Evolutionary conservation across 2,888 invertebrate genomes (phyloP).

Genomic region (Watsonalla binaria): DNA sequence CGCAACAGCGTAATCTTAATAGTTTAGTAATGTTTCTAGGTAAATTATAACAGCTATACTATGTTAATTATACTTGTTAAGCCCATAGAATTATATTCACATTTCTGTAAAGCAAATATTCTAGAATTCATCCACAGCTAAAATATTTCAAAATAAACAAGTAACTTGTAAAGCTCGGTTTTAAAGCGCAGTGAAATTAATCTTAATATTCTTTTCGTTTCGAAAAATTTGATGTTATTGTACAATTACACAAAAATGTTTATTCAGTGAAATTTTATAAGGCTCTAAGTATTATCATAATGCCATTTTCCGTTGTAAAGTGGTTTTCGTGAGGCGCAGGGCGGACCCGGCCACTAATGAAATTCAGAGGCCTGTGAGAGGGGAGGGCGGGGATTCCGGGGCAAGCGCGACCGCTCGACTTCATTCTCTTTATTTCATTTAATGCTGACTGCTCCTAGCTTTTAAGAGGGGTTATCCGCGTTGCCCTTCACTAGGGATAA

Average conservation of each 20-base stretch:
- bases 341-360: slow-evolving; percentile 66
- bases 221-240: slow-evolving; percentile 47
- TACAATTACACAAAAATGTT: slow-evolving; percentile 71
- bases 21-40: background rate
- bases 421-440: slow-evolving; percentile 78
- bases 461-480: slow-evolving; percentile 78
- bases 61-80: too few species aligned
- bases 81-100: too few species aligned
- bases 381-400: slow-evolving; percentile 20
- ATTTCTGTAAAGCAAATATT: too few species aligned
- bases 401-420: slow-evolving; percentile 67
- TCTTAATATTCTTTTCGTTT: slow-evolving; percentile 23
- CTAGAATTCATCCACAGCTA: too few species aligned
- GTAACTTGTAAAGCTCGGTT: background rate
- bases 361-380: slow-evolving; percentile 64
- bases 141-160: too few species aligned
- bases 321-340: slow-evolving; percentile 66
- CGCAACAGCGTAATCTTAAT: slow-evolving; percentile 43
- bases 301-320: slow-evolving; percentile 76
- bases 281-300: slow-evolving; percentile 75
- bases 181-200: slow-evolving; percentile 31
- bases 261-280: slow-evolving; percentile 74
- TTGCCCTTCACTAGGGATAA: slow-evolving; percentile 75
- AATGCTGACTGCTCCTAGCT: slow-evolving; percentile 79
- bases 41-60: slow-evolving; percentile 8